Conservation (phyloP, 2,113 vertebrate species). For the Brachyhypopomus occidentalis region DNA sequence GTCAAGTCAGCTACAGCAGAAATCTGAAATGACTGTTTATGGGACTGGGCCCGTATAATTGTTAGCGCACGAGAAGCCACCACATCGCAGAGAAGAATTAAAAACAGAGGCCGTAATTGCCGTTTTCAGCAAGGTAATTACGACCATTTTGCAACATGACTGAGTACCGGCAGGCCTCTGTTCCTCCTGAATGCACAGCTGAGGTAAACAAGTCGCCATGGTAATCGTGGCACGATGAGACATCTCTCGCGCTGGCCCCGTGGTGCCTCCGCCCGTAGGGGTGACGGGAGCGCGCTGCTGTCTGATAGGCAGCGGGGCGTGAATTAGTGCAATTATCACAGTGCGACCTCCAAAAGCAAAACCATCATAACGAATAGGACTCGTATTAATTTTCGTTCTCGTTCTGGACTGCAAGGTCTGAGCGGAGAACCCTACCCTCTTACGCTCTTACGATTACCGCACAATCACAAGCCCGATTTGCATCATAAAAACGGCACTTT, state of each 20-base stretch:
- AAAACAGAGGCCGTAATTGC: constrained; percentile 54
- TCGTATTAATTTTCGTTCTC: constrained; percentile 31
- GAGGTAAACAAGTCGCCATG: constrained; percentile 47
- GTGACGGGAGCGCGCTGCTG: not conserved
- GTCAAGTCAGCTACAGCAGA: constrained; percentile 7
- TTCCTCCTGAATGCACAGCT: constrained; percentile 36
- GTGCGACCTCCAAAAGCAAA: constrained; percentile 18
- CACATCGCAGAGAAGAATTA: constrained; percentile 39
- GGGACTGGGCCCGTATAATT: constrained; percentile 44
- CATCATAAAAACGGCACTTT: constrained; percentile 4
- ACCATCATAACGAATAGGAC: constrained; percentile 1
- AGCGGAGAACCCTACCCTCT: not conserved
- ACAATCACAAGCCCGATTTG: constrained; percentile 38
- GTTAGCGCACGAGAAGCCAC: constrained; percentile 46
- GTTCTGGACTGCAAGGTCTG: constrained; percentile 4
- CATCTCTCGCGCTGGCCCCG: constrained; percentile 20
- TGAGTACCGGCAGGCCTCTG: constrained; percentile 49
- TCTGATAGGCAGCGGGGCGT: constrained; percentile 13
- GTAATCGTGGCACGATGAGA: constrained; percentile 37
- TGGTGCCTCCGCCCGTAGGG: constrained; percentile 21
- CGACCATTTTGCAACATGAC: constrained; percentile 44
- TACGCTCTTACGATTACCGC: not conserved
- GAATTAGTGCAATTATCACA: constrained; percentile 32
- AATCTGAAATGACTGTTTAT: constrained; percentile 49
- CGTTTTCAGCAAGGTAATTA: constrained; percentile 53